Conservation (phyloP, 35 echinoderm and acorn worm genomes). For the Chiridota heheva region DNA sequence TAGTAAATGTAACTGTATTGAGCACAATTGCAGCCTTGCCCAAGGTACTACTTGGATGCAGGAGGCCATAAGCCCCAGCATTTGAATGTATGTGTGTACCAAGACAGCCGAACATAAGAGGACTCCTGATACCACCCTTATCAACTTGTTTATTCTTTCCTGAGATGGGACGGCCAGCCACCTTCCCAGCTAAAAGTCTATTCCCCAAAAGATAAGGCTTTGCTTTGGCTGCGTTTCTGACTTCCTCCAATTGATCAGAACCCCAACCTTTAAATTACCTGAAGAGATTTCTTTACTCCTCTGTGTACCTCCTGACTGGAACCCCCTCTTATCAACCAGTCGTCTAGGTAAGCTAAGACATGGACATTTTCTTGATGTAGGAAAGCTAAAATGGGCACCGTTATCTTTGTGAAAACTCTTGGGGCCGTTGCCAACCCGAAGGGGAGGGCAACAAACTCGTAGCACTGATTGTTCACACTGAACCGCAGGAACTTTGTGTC, state of each 20-base stretch:
- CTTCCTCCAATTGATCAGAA: not conserved
- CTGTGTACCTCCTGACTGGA: not conserved
- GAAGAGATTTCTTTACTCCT: not conserved
- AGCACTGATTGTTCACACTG: not conserved
- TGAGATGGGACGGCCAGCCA: not conserved
- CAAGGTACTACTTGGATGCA: not conserved
- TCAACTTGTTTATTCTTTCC: not conserved
- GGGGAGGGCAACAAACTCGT: constrained; percentile 6
- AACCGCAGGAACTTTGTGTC: not conserved
- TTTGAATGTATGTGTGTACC: not conserved
- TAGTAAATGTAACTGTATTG: not conserved
- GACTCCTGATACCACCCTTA: not conserved
- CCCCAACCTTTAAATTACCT: not conserved
- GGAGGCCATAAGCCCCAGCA: not conserved
- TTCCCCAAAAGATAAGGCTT: not conserved
- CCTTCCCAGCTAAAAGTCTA: not conserved
- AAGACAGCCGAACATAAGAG: not conserved
- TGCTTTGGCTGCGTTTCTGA: not conserved
- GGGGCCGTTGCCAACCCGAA: constrained; percentile 13
- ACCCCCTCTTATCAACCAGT: not conserved
- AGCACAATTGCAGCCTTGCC: not conserved
- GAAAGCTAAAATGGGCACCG: not conserved
- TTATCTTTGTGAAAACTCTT: constrained; percentile 5
- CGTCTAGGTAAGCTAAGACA: not conserved
- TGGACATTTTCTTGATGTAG: not conserved